A percentile compares a stretch with the other conserved stretches of the same genome.
These are phyloP conservation scores for Salvelinus alpinus DNA, from an alignment of 2,113 vertebrate species.

Conservation along the genomic window DNA sequence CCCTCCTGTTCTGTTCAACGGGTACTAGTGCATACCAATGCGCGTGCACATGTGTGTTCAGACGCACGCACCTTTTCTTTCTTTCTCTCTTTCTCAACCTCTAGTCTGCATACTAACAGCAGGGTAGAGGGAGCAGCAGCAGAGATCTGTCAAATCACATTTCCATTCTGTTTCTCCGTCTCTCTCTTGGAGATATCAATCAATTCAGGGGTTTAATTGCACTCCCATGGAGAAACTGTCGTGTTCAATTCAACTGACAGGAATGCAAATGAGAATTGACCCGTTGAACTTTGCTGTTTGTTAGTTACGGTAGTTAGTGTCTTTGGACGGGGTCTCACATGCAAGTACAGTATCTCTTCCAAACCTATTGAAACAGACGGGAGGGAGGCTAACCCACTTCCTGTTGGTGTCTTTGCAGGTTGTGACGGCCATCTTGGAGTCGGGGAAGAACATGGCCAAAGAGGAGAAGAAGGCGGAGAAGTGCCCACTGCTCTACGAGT, in stretches of 20 bases:
- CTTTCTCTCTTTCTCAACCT: conserved; percentile 5
- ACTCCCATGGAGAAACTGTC: no score
- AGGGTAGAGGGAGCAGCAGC: not conserved
- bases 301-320: conserved; percentile 14
- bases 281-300: not conserved
- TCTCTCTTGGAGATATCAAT: not conserved
- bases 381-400: not conserved
- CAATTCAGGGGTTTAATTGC: no score
- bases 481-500: conserved; percentile 92
- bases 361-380: not conserved
- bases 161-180: not conserved
- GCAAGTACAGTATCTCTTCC: not conserved
- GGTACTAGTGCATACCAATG: not conserved
- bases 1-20: not conserved
- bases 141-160: not conserved
- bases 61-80: not conserved
- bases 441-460: conserved; percentile 85
- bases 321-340: not conserved
- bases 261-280: no score
- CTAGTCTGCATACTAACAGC: not conserved
- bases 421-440: conserved; percentile 84
- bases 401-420: conserved; percentile 70
- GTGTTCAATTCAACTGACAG: no score
- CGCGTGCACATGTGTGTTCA: not conserved
- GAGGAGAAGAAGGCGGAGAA: conserved; percentile 90